Base-by-base conservation (phyloP, 2,113 vertebrate species). In the Holacanthus passer region DNA sequence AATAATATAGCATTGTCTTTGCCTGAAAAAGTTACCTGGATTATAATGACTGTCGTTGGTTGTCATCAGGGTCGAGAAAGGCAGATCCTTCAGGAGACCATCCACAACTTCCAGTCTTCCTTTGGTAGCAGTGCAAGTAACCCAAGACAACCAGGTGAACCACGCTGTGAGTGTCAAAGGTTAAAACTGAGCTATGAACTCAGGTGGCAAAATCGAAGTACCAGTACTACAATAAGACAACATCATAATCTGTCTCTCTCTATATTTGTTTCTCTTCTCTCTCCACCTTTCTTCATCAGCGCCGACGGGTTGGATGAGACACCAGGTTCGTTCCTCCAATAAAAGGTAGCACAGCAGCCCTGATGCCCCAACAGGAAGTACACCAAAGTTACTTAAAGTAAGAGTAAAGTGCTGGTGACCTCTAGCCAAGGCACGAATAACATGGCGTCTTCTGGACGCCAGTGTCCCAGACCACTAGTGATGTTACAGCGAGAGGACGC, bases 101-200 rank as follows among this genome's bases (percentile, higher is more conserved):
- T 99, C 90, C 97, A 99, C 88, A 99, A 98, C 92, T 99, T 99
- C 93, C 98, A 99, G 87, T 99, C 98, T 1, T 99, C 98, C 3
- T 99, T 99, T 85, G 98, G 98, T 55, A 99, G 98, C 81, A 99
- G 98, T 9, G 98, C 97, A 73, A 99, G 98, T 87, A 99, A 99
- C 93, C 96, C 96, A 9, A 95, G 96, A 32, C 95, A 96, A 0
- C 91, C 95, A 60, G 96, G 96, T 79, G 95, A 95, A 73, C 93
- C 95, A 6, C 96, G 95, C 60, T 96, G 97, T 98, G 92, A 96
- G 94, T 97, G 89, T 60, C 29, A 39, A 47, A 60, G 67, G 32
- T 53, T n/a, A 2, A 48, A 64, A 39, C 9, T 16, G 7, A 19
- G n/a, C 14, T 27, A n/a, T 2, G 9, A 35, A 19, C 12, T 41